A percentile compares a stretch with the other conserved stretches of the same genome.
These are phyloP conservation scores for Lynx canadensis DNA, from an alignment of 2,113 vertebrate genomes.

Conservation along the genomic window DNA sequence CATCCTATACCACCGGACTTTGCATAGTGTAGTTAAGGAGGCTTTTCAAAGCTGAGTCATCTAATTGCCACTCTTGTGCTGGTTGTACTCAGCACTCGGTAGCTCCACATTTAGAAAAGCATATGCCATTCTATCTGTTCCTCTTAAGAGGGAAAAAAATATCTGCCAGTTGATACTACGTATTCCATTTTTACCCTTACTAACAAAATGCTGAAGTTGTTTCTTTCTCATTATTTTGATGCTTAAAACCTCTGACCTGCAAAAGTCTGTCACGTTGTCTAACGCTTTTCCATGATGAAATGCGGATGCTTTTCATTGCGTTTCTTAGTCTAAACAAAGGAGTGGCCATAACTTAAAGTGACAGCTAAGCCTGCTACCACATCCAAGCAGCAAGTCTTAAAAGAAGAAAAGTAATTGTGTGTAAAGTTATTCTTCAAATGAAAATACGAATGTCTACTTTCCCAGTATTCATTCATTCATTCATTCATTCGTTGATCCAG, in stretches of 20 bases:
- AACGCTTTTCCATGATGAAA: background rate
- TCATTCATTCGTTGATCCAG: background rate
- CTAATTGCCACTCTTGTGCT: background rate
- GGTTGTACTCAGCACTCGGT: background rate
- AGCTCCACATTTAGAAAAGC: constrained; percentile 65
- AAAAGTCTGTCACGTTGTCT: constrained; percentile 62
- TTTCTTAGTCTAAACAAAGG: constrained; percentile 57
- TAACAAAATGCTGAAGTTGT: constrained; percentile 46
- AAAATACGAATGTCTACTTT: background rate
- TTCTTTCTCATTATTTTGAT: constrained; percentile 39
- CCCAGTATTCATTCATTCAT: background rate
- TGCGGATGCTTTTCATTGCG: background rate
- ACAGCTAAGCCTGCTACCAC: background rate
- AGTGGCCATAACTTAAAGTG: background rate
- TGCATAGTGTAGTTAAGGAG: background rate
- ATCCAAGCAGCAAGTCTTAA: constrained; percentile 26
- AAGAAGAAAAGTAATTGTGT: background rate
- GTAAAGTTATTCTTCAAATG: background rate
- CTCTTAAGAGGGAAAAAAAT: constrained; percentile 45
- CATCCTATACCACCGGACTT: constrained; percentile 30
- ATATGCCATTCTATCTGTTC: constrained; percentile 52
- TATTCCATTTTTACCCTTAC: constrained; percentile 60
- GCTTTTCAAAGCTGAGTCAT: constrained; percentile 60
- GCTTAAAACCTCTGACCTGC: constrained; percentile 58
- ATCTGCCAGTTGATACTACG: constrained; percentile 50